A percentile compares a stretch with the other conserved stretches of the same genome.
These are phyloP conservation scores for Eupithecia vulgata DNA, from an alignment of 2,888 invertebrate species.

Conservation along the genomic window DNA sequence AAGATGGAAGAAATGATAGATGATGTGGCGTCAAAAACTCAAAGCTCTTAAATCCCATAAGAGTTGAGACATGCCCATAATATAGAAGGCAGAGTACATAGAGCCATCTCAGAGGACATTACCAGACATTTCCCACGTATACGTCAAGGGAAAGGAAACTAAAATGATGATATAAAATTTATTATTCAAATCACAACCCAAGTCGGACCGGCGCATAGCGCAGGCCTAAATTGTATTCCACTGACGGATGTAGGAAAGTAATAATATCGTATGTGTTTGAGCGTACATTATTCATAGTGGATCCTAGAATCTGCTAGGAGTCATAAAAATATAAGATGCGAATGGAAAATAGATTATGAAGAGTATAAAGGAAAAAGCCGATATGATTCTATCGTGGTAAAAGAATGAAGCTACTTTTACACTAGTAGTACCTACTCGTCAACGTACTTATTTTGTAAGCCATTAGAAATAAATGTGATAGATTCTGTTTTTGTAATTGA, in stretches of 20 bases:
- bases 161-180: slow-evolving; percentile 79
- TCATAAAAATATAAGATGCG: slow-evolving; percentile 26
- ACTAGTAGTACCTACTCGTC: background rate
- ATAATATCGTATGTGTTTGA: slow-evolving; percentile 64
- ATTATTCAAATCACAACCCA: slow-evolving; percentile 82
- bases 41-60: slow-evolving; percentile 37
- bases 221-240: slow-evolving; percentile 78
- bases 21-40: slow-evolving; percentile 20
- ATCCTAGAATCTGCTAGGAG: slow-evolving; percentile 20
- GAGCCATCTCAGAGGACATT: slow-evolving; percentile 70
- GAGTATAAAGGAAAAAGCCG: background rate
- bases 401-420: background rate
- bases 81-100: slow-evolving; percentile 50
- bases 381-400: background rate
- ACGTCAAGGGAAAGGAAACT: slow-evolving; percentile 77
- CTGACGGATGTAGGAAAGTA: slow-evolving; percentile 75
- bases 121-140: slow-evolving; percentile 79
- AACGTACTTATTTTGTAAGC: background rate
- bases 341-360: slow-evolving; percentile 8
- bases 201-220: slow-evolving; percentile 71
- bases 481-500: background rate
- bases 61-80: slow-evolving; percentile 39
- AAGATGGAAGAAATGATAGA: slow-evolving; percentile 28
- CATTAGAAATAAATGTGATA: background rate
- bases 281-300: slow-evolving; percentile 43